These are phyloP conservation scores for Phalanger gymnotis DNA, from an alignment of 2,797 vertebrate genomes.

Conservation along the genomic window DNA sequence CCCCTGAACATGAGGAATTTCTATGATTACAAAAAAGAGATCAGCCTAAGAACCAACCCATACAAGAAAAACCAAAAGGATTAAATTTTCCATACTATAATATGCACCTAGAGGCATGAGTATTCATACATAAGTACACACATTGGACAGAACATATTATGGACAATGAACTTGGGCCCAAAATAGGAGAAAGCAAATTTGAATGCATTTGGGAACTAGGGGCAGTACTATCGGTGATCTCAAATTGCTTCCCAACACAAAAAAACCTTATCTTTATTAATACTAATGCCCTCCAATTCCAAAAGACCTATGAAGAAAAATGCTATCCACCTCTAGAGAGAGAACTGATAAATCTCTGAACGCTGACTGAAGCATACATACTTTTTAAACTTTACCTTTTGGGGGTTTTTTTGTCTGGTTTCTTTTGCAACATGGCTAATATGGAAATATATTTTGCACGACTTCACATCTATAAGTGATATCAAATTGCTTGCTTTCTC, in stretches of 20 bases:
- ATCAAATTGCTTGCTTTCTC: neutral
- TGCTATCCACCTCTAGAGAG: neutral
- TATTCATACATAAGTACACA: neutral
- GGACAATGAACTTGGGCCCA: neutral
- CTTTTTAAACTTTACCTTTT: neutral
- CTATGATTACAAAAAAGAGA: neutral
- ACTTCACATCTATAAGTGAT: neutral
- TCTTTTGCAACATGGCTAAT: neutral
- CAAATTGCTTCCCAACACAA: neutral
- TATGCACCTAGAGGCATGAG: neutral
- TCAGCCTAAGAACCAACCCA: neutral
- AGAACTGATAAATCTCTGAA: neutral
- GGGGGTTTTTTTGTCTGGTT: neutral
- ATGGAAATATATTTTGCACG: neutral
- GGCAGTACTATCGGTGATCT: neutral
- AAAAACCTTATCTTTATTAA: neutral
- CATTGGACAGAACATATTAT: neutral
- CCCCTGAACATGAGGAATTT: neutral
- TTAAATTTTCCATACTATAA: neutral
- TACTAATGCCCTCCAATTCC: neutral
- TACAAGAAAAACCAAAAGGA: neutral
- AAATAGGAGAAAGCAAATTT: neutral
- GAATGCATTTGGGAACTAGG: neutral
- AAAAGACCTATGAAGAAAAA: neutral
- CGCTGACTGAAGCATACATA: neutral